Evolutionary conservation across 2,797 vertebrate species (phyloP), one percentile per base, ranked within the genome.

Genomic region (Galago senegalensis): DNA sequence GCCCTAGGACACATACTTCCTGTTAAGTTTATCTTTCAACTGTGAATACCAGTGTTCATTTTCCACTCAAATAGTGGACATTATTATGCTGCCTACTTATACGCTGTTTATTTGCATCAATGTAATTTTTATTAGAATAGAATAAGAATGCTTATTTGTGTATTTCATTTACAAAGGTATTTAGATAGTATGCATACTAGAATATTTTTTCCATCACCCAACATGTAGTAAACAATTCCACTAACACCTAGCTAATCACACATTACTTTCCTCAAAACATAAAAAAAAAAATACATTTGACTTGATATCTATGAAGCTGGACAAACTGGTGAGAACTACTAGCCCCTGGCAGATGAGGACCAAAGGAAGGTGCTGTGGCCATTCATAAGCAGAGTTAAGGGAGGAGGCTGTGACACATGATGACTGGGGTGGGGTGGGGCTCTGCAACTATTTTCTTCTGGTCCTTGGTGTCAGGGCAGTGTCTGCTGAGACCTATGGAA

Each of bases 141-240:
- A 82, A 93, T 76, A 89, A 70, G 65, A 89, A 80, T 83, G 53
- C 16, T 76, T 61, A 40, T 56, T 53, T 72, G 37, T 86, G 2
- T 60, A 31, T 56, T 89, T 96, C n/a, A 46, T 60, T 76, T 89
- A 69, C 87, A 96, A 94, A 91, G 40, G 5, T 60, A 70, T 40
- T 73, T 87, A 89, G 60, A 87, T 69, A 61, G 17, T 7, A 88
- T 7, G 56, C 40, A 60, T 70, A 83, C 60, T 85, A 80, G 87
- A 96, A 93, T 91, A 87, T 81, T 81, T 31, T 76, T 96, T 86
- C 49, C 2, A 25, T 67, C 84, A 89, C 34, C 27, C 37, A 96
- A 70, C n/a, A 61, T 31, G 7, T n/a, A 95, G 72, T 73, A 94
- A 92, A 89, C 65, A 91, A 72, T 76, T 75, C 43, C 46, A 96